Percentiles rank a stretch among this genome's conserved stretches.
Evolutionary conservation across 2,888 invertebrate genomes (phyloP).

Genomic region (Acanthosepion pharaonis): DNA sequence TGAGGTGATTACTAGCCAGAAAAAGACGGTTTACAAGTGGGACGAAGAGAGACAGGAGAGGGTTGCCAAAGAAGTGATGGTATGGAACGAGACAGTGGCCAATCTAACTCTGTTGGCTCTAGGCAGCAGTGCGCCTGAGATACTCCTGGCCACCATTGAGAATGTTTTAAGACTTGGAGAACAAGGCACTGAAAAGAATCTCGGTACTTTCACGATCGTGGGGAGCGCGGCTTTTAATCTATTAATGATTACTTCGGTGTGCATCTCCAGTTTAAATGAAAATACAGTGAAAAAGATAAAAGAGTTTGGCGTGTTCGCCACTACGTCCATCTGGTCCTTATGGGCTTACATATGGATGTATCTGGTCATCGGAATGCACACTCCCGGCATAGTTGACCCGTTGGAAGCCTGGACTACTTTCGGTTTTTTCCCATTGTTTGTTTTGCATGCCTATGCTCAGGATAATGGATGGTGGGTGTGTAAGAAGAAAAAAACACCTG

Average conservation of each 20-base stretch:
- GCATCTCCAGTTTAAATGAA: conserved; percentile 66
- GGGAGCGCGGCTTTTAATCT: conserved; percentile 73
- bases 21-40: conserved; percentile 66
- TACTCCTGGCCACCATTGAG: conserved; percentile 69
- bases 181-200: conserved; percentile 57
- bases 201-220: conserved; percentile 73
- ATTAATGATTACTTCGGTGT: conserved; percentile 71
- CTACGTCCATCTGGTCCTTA: conserved; percentile 70
- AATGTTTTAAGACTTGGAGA: conserved; percentile 56
- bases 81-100: conserved; percentile 74
- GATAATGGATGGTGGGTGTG: conserved; percentile 70
- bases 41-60: conserved; percentile 68
- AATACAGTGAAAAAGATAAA: conserved; percentile 63
- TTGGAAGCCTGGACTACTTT: conserved; percentile 73
- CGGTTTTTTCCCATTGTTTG: conserved; percentile 69
- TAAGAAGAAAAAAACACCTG: conserved; percentile 53
- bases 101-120: conserved; percentile 73
- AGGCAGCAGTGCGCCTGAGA: conserved; percentile 73
- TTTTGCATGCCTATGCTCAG: conserved; percentile 69
- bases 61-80: conserved; percentile 66
- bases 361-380: conserved; percentile 64
- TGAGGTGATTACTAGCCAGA: conserved; percentile 72
- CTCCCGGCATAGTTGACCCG: conserved; percentile 65
- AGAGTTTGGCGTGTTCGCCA: conserved; percentile 70
- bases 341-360: conserved; percentile 74